Evolutionary conservation across 2,888 invertebrate genomes (phyloP), one percentile per base, ranked within the genome.

Genomic region (Andricus quercusramuli): DNA sequence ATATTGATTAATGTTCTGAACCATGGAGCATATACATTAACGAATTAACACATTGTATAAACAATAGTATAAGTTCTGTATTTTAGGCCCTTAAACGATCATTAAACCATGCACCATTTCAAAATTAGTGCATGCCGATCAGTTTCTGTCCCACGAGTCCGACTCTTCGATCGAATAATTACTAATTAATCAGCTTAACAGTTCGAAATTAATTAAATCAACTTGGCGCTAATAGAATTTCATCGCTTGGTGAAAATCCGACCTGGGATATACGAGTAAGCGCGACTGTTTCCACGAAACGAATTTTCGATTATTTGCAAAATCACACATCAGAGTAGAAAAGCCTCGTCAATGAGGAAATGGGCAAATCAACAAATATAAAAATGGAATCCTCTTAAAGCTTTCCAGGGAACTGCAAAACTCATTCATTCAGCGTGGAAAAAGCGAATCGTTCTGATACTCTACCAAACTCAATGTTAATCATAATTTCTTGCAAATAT

Each of bases 141-240:
- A 70, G 47, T 70, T 70, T 51, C 44, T 51, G 70, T 70, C 70
- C 47, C 70, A 29, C 11, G 70, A 44, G 47, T 22, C 70, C 51
- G 25, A 51, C 70, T 70, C 70, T 51, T 70, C 25, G 47, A 70
- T 70, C 47, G n/a, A 70, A 51, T 70, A 70, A 70, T 51, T 70
- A 70, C 70, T 70, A 29, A 70, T 70, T 70, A 51, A 70, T 70
- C 70, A 70, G 70, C 70, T 68, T 44, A 68, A 44, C 22, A 68
- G 47, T 68, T 44, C 29, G 8, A 68, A 68, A 44, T 68, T 17
- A 44, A 68, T 68, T 44, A 47, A 68, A 41, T n/a, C 15, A 44
- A 41, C 41, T 47, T 68, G 47, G 41, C 4, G 25, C 68, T 68
- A 47, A 68, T 68, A 25, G 44, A 41, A 68, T 68, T 68, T 68